A percentile compares a stretch with the other conserved stretches of the same genome.
Evolutionary conservation across 1,140 invertebrate genomes (phyloP).

Genomic region (Brachionus angularis): DNA sequence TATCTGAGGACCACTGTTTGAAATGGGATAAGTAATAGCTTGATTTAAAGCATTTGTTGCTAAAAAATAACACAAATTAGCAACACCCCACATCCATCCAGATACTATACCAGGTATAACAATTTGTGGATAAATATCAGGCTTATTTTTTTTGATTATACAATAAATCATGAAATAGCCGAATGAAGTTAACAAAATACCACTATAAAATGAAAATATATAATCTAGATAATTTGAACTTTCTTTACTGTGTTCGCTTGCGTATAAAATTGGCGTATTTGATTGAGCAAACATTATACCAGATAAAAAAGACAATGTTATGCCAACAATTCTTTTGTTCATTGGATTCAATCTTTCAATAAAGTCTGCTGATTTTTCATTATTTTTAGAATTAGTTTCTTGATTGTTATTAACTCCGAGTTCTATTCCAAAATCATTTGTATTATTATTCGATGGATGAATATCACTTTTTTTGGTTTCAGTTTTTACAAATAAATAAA

Average conservation of each 20-base stretch:
- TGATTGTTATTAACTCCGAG: neutral
- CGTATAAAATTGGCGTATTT: conserved; percentile 46
- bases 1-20: conserved; percentile 47
- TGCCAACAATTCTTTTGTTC: conserved; percentile 15
- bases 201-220: conserved; percentile 59
- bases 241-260: conserved; percentile 44
- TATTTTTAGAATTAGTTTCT: neutral
- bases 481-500: conserved; percentile 41
- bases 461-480: neutral
- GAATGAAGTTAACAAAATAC: conserved; percentile 57
- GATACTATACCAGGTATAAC: conserved; percentile 56
- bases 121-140: conserved; percentile 53
- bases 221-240: conserved; percentile 54
- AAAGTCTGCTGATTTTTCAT: neutral
- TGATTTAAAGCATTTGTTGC: conserved; percentile 57
- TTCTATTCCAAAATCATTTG: neutral
- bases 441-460: neutral
- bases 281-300: conserved; percentile 46
- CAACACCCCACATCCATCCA: conserved; percentile 59
- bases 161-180: conserved; percentile 57
- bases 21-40: conserved; percentile 58
- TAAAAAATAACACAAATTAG: conserved; percentile 57
- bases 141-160: conserved; percentile 53
- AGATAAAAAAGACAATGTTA: conserved; percentile 43
- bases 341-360: neutral